Conservation (phyloP, 2,888 invertebrate genomes). For the Piscicola geometra region DNA sequence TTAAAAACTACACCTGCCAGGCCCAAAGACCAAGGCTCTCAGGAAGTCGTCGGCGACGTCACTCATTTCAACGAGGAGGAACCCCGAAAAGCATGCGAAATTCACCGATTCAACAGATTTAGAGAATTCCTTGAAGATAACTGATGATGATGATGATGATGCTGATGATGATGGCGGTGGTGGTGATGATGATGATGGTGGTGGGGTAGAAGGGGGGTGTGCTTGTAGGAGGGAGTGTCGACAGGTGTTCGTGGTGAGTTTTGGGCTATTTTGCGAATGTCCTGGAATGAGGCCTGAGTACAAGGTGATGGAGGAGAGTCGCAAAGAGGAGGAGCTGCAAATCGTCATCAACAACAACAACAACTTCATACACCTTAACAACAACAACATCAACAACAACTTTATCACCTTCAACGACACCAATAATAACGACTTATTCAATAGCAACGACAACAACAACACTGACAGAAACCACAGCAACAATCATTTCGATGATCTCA, state of each 20-base stretch:
- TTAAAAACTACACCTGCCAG: not conserved
- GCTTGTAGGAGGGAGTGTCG: not conserved
- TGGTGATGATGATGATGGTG: conserved; percentile 35
- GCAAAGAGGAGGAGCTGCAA: not conserved
- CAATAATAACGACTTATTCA: not conserved
- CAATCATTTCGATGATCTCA: not conserved
- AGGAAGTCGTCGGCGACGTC: too few relatives aligned
- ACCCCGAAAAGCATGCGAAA: not conserved
- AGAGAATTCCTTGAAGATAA: not conserved
- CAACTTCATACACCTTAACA: not conserved
- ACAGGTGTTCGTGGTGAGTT: conserved; percentile 68
- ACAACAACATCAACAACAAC: not conserved
- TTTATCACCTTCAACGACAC: not conserved
- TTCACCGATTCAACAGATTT: not conserved
- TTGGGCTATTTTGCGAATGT: conserved; percentile 62
- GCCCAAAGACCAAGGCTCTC: not conserved
- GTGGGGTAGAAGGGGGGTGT: conserved; percentile 1
- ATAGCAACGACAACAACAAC: too few relatives aligned
- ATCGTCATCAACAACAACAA: not conserved
- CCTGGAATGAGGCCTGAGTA: conserved; percentile 67
- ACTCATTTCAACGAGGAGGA: not conserved
- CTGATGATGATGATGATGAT: not conserved
- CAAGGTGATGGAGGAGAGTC: conserved; percentile 52
- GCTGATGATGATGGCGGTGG: not conserved
- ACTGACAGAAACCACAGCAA: too few relatives aligned